These are phyloP conservation scores for Apamea crenata DNA, from an alignment of 2,888 invertebrate species.

Conservation along the genomic window DNA sequence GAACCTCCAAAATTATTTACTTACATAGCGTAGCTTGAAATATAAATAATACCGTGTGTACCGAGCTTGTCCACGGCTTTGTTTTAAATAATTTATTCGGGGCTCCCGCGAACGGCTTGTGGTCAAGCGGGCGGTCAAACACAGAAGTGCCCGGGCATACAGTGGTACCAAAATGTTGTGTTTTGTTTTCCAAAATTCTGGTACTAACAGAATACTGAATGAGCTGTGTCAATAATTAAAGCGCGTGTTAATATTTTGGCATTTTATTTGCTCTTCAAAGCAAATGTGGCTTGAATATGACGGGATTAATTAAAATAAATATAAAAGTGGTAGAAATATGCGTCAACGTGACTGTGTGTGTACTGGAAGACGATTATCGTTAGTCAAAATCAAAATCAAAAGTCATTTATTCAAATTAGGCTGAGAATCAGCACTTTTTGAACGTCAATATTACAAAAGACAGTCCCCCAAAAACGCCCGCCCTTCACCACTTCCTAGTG, in stretches of 20 bases:
- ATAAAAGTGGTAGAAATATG: not conserved
- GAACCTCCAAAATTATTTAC: not conserved
- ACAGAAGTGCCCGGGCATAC: slow-evolving; percentile 47
- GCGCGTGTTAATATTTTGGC: slow-evolving; percentile 1
- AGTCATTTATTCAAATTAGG: too few relatives aligned
- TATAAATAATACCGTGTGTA: slow-evolving; percentile 60
- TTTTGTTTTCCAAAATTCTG: slow-evolving; percentile 35
- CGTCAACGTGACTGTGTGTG: too few relatives aligned
- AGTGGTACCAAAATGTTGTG: slow-evolving; percentile 32
- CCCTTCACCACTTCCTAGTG: too few relatives aligned
- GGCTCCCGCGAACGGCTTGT: slow-evolving; percentile 47
- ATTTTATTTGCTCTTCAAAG: slow-evolving; percentile 2
- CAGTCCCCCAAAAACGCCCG: too few relatives aligned
- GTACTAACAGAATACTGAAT: slow-evolving; percentile 47
- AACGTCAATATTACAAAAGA: too few relatives aligned
- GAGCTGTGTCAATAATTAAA: slow-evolving; percentile 35
- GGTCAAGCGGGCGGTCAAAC: slow-evolving; percentile 57
- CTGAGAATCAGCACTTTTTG: too few relatives aligned
- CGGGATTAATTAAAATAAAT: not conserved
- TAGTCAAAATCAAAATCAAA: too few relatives aligned
- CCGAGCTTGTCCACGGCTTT: slow-evolving; percentile 54
- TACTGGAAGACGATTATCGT: too few relatives aligned
- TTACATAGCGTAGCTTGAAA: slow-evolving; percentile 42
- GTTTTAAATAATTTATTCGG: slow-evolving; percentile 74
- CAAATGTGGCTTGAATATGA: not conserved